Base-by-base conservation (phyloP, 2,888 invertebrate species). In the Drosophila diplacantha region DNA sequence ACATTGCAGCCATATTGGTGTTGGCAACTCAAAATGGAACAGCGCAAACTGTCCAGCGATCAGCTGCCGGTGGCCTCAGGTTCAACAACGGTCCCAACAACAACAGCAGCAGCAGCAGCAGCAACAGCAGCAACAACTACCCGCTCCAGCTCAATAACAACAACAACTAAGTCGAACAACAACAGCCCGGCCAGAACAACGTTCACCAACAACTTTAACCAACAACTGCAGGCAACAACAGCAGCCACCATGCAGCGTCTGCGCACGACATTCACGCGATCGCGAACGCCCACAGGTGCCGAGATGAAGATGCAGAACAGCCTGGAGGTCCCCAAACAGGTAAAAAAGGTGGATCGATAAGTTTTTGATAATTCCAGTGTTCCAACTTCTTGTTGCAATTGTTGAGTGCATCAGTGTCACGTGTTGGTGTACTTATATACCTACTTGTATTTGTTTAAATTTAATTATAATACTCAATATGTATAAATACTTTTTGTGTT, bases 241-340 rank as follows among this genome's bases (percentile, higher is more conserved):
- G 44, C 51, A 62, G 43, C 57, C 35, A 63, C 37, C 24, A 88
- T 88, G 88, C 87, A 88, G 60, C 88, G 88, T 87, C 91, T 95
- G 90, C 93, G 95, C 87, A 93, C 94, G 88, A 95, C 95, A 72
- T 95, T 95, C 91, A 94, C 93, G 90, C 92, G 95, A 87, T 95
- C 95, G 88, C 92, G 93, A 85, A 95, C 95, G 75, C 95, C 95
- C 71, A 96, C 95, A 71, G 95, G 95, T 75, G 93, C 94, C 86
- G 95, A 96, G 90, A 95, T 95, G 95, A 95, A 95, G 91, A 94
- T 94, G 75, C 95, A 95, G 88, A 95, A 94, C 89, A 95, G 95
- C 89, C 92, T 96, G 83, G 96, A 96, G 88, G 95, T 96, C 82
- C 96, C 96, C 74, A 95, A 95, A 87, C 95, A 95, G 91, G 92